phyloP scores from a whole-genome alignment of 30 jellyfish, hydroid and myxozoan genomes.

The Cassiopea andromeda region DNA sequence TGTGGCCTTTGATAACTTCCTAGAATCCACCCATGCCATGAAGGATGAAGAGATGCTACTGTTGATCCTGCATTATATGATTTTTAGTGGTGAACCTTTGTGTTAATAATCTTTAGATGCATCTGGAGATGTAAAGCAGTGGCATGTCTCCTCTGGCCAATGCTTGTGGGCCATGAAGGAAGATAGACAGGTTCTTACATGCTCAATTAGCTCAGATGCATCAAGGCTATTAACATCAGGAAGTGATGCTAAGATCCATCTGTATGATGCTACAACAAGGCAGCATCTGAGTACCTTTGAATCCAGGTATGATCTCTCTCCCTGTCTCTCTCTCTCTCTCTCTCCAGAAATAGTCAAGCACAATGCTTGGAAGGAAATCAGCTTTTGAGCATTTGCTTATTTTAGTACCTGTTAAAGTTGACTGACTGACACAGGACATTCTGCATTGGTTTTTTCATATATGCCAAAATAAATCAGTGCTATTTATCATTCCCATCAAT shows the following conservation, averaged over 20 bases:
- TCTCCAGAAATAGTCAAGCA: no score
- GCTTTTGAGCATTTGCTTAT: no score
- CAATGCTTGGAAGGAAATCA: no score
- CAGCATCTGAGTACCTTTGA: conserved; percentile 56
- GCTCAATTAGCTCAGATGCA: conserved; percentile 68
- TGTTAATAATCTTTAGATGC: conserved; percentile 71
- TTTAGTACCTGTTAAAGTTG: no score
- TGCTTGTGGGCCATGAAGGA: conserved; percentile 69
- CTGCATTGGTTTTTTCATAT: no score
- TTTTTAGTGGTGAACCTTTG: no score
- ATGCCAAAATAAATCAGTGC: no score
- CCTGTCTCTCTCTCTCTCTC: neutral
- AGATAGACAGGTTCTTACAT: conserved; percentile 73
- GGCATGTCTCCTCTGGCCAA: conserved; percentile 96
- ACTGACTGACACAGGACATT: no score
- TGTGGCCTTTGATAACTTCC: no score
- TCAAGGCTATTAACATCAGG: conserved; percentile 68
- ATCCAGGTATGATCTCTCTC: conserved; percentile 67
- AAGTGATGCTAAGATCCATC: conserved; percentile 82
- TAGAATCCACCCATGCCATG: no score
- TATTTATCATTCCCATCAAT: no score
- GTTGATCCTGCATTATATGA: neutral
- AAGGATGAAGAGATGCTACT: neutral
- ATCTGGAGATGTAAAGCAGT: conserved; percentile 86
- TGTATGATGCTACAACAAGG: conserved; percentile 76